Evolutionary conservation across 1,140 invertebrate genomes (phyloP), one percentile per base, ranked within the genome.

Genomic region (Drosophila tani): DNA sequence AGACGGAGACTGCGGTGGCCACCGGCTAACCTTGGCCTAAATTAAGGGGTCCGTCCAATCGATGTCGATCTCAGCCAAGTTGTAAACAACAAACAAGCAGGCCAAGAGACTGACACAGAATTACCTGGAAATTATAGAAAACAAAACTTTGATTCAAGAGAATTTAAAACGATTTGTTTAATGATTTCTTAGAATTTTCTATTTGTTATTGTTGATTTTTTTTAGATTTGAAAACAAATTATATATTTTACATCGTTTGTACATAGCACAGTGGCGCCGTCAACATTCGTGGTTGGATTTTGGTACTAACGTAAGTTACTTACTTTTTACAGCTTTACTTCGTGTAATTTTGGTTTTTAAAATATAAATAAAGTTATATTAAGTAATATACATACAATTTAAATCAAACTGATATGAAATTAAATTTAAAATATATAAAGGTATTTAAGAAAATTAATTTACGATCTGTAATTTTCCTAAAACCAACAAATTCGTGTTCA

Each of bases 11-110:
- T 50, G 45, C 11, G 43, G 43, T 73, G 69, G 53, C 69, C 67
- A 73, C 45, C 53, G 35, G 70, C 70, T 81, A 81, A 81, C 83
- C 83, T 87, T 87, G 83, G 83, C 83, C 83, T 60, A 83, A 83
- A 88, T 86, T 57, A 40, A 24, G 40, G 47, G 51, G 43, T 62
- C 58, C 43, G 41, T 29, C 41, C 3, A 29, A 49, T 29, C 11
- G 19, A 41, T 24, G 29, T 43, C 46, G 63, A 41, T 75, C 63
- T 55, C 11, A 56, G 24, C 45, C 9, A 45, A 43, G 35, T 11
- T 43, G 67, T 55, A 79, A 80, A 45, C 62, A 62, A 38, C 45
- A 0, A 0, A 5, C 21, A 67, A 24, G 19, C 35, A 24, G 53
- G 53, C 19, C 53, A 40, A 9, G 19, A 40, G 32, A 14, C 24